Percentiles rank a stretch among this genome's conserved stretches.
These are phyloP conservation scores for Melanotaenia trifasciata DNA, from an alignment of 2,797 vertebrate genomes.

Conservation along the genomic window DNA sequence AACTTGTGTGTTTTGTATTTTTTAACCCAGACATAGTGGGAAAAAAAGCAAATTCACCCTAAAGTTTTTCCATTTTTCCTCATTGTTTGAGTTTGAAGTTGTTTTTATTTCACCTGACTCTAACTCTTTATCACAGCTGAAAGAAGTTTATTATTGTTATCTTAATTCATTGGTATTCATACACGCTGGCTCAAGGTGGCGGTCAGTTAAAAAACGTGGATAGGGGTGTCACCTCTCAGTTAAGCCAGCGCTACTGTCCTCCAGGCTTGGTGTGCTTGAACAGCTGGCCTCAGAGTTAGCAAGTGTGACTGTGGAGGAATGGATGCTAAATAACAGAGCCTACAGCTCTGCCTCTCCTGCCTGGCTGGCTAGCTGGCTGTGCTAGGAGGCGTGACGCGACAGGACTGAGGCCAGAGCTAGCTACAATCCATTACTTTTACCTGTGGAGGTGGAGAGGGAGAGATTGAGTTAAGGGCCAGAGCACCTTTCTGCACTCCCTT, in stretches of 20 bases:
- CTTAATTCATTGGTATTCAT: constrained; percentile 65
- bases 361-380: constrained; percentile 43
- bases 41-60: neutral
- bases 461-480: constrained; percentile 70
- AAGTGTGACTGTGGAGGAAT: constrained; percentile 67
- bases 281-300: constrained; percentile 77
- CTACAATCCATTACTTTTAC: constrained; percentile 78
- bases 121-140: constrained; percentile 23
- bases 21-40: too few species aligned
- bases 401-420: constrained; percentile 64
- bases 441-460: constrained; percentile 54
- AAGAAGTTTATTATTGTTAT: constrained; percentile 15
- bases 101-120: constrained; percentile 27
- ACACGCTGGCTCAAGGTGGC: constrained; percentile 51
- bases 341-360: constrained; percentile 34
- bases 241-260: constrained; percentile 58
- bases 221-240: constrained; percentile 70
- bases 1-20: too few species aligned
- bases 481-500: constrained; percentile 67
- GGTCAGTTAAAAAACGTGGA: constrained; percentile 66
- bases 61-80: constrained; percentile 17
- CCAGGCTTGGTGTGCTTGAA: constrained; percentile 66
- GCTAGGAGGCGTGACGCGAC: constrained; percentile 68
- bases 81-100: constrained; percentile 22
- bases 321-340: constrained; percentile 69